Base-by-base conservation (phyloP, 2,797 vertebrate species). In the Hydrophis major region DNA sequence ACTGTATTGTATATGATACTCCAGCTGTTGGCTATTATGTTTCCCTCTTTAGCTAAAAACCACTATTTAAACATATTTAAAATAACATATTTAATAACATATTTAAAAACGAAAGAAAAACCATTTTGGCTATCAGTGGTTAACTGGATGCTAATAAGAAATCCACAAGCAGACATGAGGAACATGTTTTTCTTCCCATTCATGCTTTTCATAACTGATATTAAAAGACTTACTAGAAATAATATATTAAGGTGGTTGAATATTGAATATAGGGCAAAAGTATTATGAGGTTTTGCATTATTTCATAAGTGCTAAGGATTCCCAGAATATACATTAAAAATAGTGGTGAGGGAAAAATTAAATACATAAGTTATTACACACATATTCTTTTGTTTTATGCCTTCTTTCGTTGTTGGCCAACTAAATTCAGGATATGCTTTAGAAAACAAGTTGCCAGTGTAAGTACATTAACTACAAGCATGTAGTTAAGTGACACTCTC, bases 1-100 rank as follows among this genome's bases (percentile, higher is more conserved):
- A 78, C 59, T 96, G 94, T 94, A 95, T 95, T 96, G 92, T 94
- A 96, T 93, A 94, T 95, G 95, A 95, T 95, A 96, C 93, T 94
- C 95, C 92, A 88, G 25, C 88, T 94, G 88, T 92, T 92, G 94
- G 93, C 94, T 95, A 92, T 86, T 94, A 95, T 93, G 93, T 94
- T 93, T 94, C 96, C 94, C 94, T 90, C 55, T 94, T 60, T 66
- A 93, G 88, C 95, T 95, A 95, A 83, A 83, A 83, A 83, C 74
- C 74, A 83, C 74, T 47, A 83, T 37, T 83, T 32, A 32, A 83
- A 47, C 10, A 83, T 83, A 47, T 83, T 83, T 47, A 25, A 83
- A 78, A 93, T 83, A 83, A 47, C 22, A 83, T 83, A 47, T 83
- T 83, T 47, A 83, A 37, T 83, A 83, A 47, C 22, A 83, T 83